phyloP scores from a whole-genome alignment of 2,888 invertebrate species.

The Xestobium rufovillosum region DNA sequence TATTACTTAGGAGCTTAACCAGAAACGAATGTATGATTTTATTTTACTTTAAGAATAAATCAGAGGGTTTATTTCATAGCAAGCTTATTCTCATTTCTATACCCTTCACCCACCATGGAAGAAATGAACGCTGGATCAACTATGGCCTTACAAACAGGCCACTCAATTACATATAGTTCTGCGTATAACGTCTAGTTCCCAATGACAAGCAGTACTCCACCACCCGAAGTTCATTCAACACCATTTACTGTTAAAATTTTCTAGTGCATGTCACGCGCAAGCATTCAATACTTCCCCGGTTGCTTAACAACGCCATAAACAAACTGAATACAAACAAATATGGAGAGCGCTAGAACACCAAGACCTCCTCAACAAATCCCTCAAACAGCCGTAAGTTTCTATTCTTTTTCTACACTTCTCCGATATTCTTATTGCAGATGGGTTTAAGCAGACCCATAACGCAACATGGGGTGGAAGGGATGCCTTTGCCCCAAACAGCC shows the following conservation, averaged over 20 bases:
- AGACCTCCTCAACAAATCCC: neutral
- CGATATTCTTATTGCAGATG: no score
- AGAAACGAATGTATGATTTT: slow-evolving; percentile 41
- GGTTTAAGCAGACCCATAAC: slow-evolving; percentile 26
- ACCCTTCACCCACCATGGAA: no score
- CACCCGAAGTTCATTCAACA: no score
- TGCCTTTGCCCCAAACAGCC: slow-evolving; percentile 20
- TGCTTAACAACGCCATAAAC: neutral
- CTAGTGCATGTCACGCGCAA: no score
- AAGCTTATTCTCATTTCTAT: slow-evolving; percentile 25
- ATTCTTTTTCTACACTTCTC: no score
- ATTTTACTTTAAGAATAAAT: slow-evolving; percentile 43
- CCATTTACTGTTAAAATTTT: no score
- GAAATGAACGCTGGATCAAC: no score
- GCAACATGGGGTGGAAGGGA: slow-evolving; percentile 27
- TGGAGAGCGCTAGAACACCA: neutral
- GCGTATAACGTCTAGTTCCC: no score
- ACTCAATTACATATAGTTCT: no score
- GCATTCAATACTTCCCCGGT: no score
- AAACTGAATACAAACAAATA: neutral
- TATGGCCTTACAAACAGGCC: no score
- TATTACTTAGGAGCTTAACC: slow-evolving; percentile 40
- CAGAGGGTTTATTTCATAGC: slow-evolving; percentile 44
- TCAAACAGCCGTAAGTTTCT: neutral
- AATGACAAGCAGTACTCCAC: no score